Conservation (phyloP, 2,113 vertebrate genomes). For the Sapajus apella region DNA sequence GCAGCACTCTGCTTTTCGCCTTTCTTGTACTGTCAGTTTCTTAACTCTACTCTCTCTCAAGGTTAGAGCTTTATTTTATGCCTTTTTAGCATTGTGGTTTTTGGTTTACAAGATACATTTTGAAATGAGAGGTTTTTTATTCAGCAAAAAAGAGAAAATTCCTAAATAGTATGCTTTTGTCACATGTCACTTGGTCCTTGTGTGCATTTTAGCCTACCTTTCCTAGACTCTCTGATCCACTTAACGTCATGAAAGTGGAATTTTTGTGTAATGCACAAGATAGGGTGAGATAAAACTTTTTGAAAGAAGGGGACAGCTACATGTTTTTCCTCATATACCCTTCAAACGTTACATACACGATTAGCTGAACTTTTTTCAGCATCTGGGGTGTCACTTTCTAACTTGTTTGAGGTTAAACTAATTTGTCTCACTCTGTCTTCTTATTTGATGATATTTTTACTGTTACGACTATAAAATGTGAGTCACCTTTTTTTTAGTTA, state of each 20-base stretch:
- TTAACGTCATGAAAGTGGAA: slow-evolving; percentile 30
- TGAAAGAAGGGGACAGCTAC: slow-evolving; percentile 7
- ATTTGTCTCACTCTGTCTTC: slow-evolving; percentile 43
- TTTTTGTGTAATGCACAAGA: slow-evolving; percentile 37
- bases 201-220: slow-evolving; percentile 45
- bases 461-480: slow-evolving; percentile 25
- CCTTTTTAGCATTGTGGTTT: slow-evolving; percentile 56
- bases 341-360: neutral
- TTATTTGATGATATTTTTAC: slow-evolving; percentile 62
- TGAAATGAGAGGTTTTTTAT: slow-evolving; percentile 45
- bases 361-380: slow-evolving; percentile 19
- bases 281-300: slow-evolving; percentile 45
- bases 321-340: slow-evolving; percentile 14
- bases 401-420: slow-evolving; percentile 54
- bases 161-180: slow-evolving; percentile 57
- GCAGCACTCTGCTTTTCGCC: slow-evolving; percentile 88
- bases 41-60: slow-evolving; percentile 88
- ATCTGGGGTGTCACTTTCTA: slow-evolving; percentile 11
- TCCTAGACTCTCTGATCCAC: neutral
- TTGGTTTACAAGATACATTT: slow-evolving; percentile 55
- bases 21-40: slow-evolving; percentile 90
- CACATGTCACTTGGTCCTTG: slow-evolving; percentile 27
- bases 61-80: slow-evolving; percentile 87
- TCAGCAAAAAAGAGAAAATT: slow-evolving; percentile 33
- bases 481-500: slow-evolving; percentile 38